Evolutionary conservation across 2,888 invertebrate genomes (phyloP), one percentile per base, ranked within the genome.

Genomic region (Pimpla rufipes): DNA sequence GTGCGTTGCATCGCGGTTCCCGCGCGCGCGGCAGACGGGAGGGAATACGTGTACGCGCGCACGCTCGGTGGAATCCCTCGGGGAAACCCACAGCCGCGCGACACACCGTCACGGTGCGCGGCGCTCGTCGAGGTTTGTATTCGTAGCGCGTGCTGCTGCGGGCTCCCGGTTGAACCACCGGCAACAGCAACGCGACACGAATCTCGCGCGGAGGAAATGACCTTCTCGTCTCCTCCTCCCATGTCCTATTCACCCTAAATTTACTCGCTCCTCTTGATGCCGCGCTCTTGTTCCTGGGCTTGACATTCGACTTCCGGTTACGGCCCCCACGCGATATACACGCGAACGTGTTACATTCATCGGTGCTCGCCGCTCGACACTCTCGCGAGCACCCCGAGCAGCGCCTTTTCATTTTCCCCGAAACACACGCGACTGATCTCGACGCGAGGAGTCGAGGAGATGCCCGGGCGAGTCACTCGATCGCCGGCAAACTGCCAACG

Each of bases 171-270:
- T 18, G 40, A 66, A 35, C 7, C 35, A 7, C 1, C 50, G 18
- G 50, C 18, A 35, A 1, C 84, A 50, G 86, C 85, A 85, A 88
- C 90, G 90, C 89, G 90, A 87, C 87, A 85, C 87, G 90, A 89
- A 89, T 91, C 70, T 89, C 88, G 84, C 88, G 84, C 84, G 75
- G 70, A 85, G 85, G 83, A 87, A 88, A 89, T 86, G 86, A 87
- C 86, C 84, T 88, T 87, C 83, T 75, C 79, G 75, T 79, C 70
- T 40, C 29, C 13, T 23, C 23, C 55, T 78, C 81, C 79, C 77
- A 82, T 59, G 66, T 67, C 52, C 55, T 64, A 42, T 45, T 42
- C 59, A 62, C 83, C 75, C 79, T 83, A 71, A 79, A 83, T 75
- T 79, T 59, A 71, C 47, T 64, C 66, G 66, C 8, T 66, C 23